A percentile compares a stretch with the other conserved stretches of the same genome.
Evolutionary conservation across 2,113 vertebrate species (phyloP).

Genomic region (Cyprinodon brontotheroides): DNA sequence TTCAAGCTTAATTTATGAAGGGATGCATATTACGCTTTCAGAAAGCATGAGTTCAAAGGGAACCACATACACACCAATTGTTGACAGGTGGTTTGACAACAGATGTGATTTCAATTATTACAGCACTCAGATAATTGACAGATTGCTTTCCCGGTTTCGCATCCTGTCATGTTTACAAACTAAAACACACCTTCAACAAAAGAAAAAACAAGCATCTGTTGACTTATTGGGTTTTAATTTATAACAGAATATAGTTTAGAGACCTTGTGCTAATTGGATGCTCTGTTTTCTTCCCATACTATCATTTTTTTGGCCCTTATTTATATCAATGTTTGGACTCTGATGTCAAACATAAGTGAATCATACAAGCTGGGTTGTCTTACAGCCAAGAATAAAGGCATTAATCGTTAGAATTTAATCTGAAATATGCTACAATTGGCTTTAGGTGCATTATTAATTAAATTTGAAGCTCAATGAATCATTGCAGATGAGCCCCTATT

Average conservation of each 20-base stretch:
- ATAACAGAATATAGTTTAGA: slow-evolving; percentile 31
- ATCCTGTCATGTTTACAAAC: slow-evolving; percentile 62
- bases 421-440: slow-evolving; percentile 4
- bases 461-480: not conserved
- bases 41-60: not conserved
- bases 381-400: slow-evolving; percentile 32
- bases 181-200: slow-evolving; percentile 71
- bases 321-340: slow-evolving; percentile 33
- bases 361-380: slow-evolving; percentile 28
- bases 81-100: slow-evolving; percentile 50
- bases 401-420: slow-evolving; percentile 13
- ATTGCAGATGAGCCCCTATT: too few species aligned
- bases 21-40: not conserved
- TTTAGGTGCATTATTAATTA: slow-evolving; percentile 24
- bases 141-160: slow-evolving; percentile 69
- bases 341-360: slow-evolving; percentile 25
- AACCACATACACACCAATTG: not conserved
- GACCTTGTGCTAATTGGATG: slow-evolving; percentile 1
- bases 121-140: slow-evolving; percentile 64
- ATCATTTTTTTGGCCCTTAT: slow-evolving; percentile 1
- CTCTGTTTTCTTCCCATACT: not conserved
- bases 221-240: slow-evolving; percentile 42
- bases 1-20: not conserved
- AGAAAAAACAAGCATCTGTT: slow-evolving; percentile 55
- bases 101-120: slow-evolving; percentile 77